Conservation (phyloP, 2,113 vertebrate species). For the Protobothrops flavoviridis region DNA sequence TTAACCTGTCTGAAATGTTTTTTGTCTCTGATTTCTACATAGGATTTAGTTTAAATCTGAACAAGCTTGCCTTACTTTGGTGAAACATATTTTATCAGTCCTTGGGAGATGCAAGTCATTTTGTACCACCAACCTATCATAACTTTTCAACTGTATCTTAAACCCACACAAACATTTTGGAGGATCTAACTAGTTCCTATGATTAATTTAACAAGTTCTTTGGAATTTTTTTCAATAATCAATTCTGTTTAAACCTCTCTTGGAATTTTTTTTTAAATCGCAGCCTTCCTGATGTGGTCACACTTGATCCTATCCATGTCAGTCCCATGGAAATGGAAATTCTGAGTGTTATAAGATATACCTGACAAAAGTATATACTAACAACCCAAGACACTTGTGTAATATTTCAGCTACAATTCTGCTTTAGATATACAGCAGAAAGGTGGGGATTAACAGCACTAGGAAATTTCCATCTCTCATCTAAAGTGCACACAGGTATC, state of each 20-base stretch:
- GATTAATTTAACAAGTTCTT: neutral
- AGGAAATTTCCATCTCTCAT: neutral
- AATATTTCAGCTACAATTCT: neutral
- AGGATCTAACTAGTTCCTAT: neutral
- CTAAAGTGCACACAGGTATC: neutral
- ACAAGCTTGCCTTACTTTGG: neutral
- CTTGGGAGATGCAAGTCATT: neutral
- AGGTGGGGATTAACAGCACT: neutral
- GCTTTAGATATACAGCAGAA: neutral
- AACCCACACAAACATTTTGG: neutral
- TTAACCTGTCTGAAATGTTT: neutral
- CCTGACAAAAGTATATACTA: neutral
- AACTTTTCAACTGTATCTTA: neutral
- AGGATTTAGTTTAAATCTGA: neutral
- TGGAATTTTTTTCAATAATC: neutral
- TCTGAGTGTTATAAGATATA: neutral
- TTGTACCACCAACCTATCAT: neutral
- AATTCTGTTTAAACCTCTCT: neutral
- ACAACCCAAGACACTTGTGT: neutral
- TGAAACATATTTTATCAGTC: neutral
- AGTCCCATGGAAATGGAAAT: neutral
- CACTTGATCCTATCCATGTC: neutral
- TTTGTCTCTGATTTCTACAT: neutral
- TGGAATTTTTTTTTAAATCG: neutral
- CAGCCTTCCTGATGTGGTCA: too few species aligned